phyloP scores from a whole-genome alignment of 2,888 invertebrate species.

The Euclidia mi region DNA sequence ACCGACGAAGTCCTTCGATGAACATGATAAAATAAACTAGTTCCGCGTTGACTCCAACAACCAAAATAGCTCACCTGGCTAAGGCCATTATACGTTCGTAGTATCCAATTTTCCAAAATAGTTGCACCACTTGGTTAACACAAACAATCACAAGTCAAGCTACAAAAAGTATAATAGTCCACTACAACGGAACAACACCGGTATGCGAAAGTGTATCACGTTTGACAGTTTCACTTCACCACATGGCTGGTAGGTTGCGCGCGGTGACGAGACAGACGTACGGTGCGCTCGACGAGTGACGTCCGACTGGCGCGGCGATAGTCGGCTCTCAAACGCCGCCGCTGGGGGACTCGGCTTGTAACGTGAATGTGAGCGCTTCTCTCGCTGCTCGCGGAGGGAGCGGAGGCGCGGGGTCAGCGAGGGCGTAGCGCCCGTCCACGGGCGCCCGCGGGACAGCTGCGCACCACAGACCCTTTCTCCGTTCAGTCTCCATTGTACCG shows the following conservation, averaged over 20 bases:
- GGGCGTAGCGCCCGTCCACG: constrained; percentile 79
- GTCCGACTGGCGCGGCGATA: constrained; percentile 77
- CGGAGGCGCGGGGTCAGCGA: constrained; percentile 78
- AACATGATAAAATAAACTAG: constrained; percentile 86
- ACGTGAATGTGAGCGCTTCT: constrained; percentile 66
- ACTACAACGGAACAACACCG: constrained; percentile 76
- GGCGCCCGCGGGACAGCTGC: constrained; percentile 87
- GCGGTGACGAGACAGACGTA: constrained; percentile 74
- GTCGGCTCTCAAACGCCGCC: constrained; percentile 54
- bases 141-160: constrained; percentile 77
- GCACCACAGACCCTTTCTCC: constrained; percentile 85
- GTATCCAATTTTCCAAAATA: constrained; percentile 88
- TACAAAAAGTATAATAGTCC: constrained; percentile 68
- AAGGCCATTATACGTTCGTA: constrained; percentile 89
- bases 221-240: constrained; percentile 90
- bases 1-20: constrained; percentile 82
- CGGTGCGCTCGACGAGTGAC: constrained; percentile 78
- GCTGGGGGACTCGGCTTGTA: constrained; percentile 58
- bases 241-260: constrained; percentile 83
- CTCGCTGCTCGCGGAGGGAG: constrained; percentile 60
- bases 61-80: constrained; percentile 90
- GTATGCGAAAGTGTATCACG: constrained; percentile 84
- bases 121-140: constrained; percentile 83
- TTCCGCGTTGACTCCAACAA: constrained; percentile 89
- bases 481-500: constrained; percentile 72